phyloP scores from a whole-genome alignment of 2,113 vertebrate species.

The Syngnathoides biaculeatus region DNA sequence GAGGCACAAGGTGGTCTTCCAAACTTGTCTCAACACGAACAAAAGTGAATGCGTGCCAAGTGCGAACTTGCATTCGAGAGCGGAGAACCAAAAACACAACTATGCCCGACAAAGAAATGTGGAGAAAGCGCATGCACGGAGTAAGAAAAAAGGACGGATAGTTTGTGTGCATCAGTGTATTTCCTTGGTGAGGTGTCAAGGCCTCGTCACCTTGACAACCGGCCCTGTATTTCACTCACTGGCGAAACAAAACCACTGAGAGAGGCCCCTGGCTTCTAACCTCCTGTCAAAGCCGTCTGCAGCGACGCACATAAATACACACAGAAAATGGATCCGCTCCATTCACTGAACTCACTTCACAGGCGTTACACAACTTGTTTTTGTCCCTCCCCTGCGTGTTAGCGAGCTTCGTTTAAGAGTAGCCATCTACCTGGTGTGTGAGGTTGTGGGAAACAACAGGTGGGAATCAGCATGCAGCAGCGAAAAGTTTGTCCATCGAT shows the following conservation, averaged over 20 bases:
- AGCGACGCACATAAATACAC: slow-evolving; percentile 21
- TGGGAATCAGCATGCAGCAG: slow-evolving; percentile 24
- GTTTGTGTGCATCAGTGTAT: slow-evolving; percentile 5
- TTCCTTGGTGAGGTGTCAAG: slow-evolving; percentile 43
- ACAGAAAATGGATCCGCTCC: slow-evolving; percentile 30
- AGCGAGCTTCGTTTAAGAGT: background rate
- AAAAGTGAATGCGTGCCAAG: slow-evolving; percentile 21
- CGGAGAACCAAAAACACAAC: background rate
- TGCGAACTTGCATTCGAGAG: slow-evolving; percentile 33
- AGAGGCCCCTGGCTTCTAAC: slow-evolving; percentile 57
- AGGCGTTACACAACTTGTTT: slow-evolving; percentile 40
- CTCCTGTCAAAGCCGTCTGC: slow-evolving; percentile 36
- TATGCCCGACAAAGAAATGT: slow-evolving; percentile 3
- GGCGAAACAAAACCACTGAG: slow-evolving; percentile 34
- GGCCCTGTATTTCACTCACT: slow-evolving; percentile 54
- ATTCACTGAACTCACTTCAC: slow-evolving; percentile 33
- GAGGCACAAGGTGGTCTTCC: slow-evolving; percentile 19
- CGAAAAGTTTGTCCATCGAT: background rate
- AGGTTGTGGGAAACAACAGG: slow-evolving; percentile 32
- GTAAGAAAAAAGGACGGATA: background rate
- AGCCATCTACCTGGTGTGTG: slow-evolving; percentile 20
- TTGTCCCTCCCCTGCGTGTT: background rate
- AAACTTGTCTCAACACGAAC: slow-evolving; percentile 47
- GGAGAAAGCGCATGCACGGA: slow-evolving; percentile 1
- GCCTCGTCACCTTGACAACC: slow-evolving; percentile 59